Percentiles rank a stretch among this genome's conserved stretches.
phyloP scores from a whole-genome alignment of 53 echinoderm and acorn worm genomes.

The Actinopyga echinites region DNA sequence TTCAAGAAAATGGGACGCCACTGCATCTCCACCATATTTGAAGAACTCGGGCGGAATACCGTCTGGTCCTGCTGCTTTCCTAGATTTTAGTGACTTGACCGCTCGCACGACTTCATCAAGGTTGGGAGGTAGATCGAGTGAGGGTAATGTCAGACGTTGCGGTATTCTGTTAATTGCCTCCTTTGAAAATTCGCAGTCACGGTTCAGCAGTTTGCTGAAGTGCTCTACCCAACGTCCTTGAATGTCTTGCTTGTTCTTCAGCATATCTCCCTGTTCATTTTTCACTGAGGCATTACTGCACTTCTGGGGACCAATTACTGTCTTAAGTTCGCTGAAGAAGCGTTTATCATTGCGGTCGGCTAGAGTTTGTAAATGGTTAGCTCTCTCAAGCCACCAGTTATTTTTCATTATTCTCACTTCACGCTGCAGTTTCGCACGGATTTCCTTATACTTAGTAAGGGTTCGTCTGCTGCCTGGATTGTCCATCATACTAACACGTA shows the following conservation, averaged over 20 bases:
- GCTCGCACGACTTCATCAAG: neutral
- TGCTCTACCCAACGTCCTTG: neutral
- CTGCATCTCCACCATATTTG: neutral
- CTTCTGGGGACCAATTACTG: neutral
- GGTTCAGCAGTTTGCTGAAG: slow-evolving; percentile 9
- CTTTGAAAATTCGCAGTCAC: neutral
- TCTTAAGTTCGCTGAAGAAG: slow-evolving; percentile 1
- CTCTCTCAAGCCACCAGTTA: neutral
- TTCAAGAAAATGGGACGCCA: neutral
- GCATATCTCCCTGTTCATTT: neutral
- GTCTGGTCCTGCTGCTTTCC: slow-evolving; percentile 34
- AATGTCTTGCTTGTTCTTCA: neutral
- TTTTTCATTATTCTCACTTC: slow-evolving; percentile 24
- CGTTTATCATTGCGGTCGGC: neutral
- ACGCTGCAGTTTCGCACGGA: neutral
- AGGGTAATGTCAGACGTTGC: neutral
- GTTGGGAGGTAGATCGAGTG: neutral
- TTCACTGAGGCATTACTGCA: neutral
- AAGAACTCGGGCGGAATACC: slow-evolving; percentile 19
- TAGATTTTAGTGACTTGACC: neutral
- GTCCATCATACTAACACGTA: neutral
- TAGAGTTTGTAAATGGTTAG: slow-evolving; percentile 1
- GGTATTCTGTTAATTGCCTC: slow-evolving; percentile 21
- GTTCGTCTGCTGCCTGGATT: slow-evolving; percentile 10
- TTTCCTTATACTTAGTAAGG: neutral